Percentiles rank a stretch among this genome's conserved stretches.
Evolutionary conservation across 2,888 invertebrate species (phyloP).

Genomic region (Yponomeuta sedellus): DNA sequence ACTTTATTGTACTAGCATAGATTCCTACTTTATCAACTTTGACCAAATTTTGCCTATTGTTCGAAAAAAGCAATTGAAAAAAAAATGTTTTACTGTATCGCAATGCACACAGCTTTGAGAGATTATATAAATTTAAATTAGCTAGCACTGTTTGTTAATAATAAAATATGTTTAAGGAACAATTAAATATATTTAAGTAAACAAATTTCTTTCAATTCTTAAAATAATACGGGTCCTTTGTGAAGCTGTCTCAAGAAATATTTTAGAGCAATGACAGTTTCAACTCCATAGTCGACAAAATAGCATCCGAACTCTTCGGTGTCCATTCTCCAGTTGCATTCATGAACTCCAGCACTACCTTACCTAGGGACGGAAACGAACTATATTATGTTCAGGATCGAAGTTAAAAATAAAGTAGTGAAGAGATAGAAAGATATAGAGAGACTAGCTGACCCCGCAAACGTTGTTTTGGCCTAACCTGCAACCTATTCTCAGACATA

Average conservation of each 20-base stretch:
- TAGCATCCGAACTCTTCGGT: constrained; percentile 54
- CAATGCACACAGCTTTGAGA: too few species aligned
- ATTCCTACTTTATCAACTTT: too few species aligned
- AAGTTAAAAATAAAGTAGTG: too few species aligned
- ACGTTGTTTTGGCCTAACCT: too few species aligned
- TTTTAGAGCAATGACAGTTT: constrained; percentile 37
- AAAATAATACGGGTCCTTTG: background rate
- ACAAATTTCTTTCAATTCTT: background rate
- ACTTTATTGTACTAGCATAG: too few species aligned
- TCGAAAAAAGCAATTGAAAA: too few species aligned
- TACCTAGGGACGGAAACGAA: constrained; percentile 35
- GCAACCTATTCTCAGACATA: too few species aligned
- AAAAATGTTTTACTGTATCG: too few species aligned
- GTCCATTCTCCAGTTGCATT: constrained; percentile 50
- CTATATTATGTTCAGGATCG: background rate
- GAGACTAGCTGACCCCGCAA: too few species aligned
- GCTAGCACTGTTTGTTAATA: background rate
- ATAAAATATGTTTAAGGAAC: constrained; percentile 17
- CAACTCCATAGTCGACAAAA: constrained; percentile 42
- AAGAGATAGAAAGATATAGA: too few species aligned
- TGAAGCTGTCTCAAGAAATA: constrained; percentile 35
- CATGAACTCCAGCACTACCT: constrained; percentile 44
- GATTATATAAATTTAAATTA: too few species aligned
- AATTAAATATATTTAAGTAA: background rate
- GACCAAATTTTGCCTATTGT: too few species aligned